Conservation (phyloP, 2,888 invertebrate genomes). For the Myopa testacea region DNA sequence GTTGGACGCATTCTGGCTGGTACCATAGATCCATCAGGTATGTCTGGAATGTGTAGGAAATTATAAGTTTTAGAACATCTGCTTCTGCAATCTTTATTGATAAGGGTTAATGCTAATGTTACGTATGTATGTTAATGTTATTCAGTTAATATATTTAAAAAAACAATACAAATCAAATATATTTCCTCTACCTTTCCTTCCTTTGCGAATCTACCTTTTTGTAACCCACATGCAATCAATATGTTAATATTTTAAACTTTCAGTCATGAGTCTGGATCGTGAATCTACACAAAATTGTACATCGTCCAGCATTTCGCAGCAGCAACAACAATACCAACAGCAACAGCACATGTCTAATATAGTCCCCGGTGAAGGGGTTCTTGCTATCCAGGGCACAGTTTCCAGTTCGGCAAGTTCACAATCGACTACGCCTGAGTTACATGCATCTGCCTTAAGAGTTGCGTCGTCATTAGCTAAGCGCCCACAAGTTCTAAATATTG, state of each 20-base stretch:
- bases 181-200: too few species aligned
- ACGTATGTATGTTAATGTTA: too few species aligned
- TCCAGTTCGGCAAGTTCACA: constrained; percentile 43
- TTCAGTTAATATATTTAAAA: too few species aligned
- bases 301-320: constrained; percentile 57
- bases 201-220: too few species aligned
- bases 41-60: constrained; percentile 44
- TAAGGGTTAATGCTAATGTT: neutral
- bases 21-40: constrained; percentile 74
- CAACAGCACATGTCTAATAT: constrained; percentile 43
- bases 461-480: constrained; percentile 1
- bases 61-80: neutral
- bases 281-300: constrained; percentile 61
- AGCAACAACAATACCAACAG: constrained; percentile 53
- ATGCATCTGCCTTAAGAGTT: constrained; percentile 30
- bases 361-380: constrained; percentile 21
- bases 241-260: neutral
- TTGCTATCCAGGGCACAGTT: constrained; percentile 40
- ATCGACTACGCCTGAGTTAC: constrained; percentile 32
- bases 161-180: too few species aligned
- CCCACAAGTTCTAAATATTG: constrained; percentile 18
- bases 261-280: constrained; percentile 66
- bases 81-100: neutral
- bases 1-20: constrained; percentile 84
- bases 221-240: too few species aligned